Conservation (phyloP, 2,888 invertebrate species). For the Drosophila heteroneura region DNA sequence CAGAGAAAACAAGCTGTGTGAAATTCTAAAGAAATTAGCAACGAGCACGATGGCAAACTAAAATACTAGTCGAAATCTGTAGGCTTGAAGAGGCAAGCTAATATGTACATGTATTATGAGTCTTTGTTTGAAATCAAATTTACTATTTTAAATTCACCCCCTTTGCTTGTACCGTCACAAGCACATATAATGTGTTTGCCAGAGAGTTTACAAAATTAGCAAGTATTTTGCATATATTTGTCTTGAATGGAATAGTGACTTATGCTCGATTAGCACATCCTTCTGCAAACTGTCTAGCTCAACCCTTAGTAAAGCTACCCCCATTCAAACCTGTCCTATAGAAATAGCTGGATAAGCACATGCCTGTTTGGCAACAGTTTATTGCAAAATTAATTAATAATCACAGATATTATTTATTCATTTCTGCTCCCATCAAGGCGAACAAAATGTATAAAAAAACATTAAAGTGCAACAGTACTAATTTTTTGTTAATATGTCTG, state of each 20-base stretch:
- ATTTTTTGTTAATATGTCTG: background rate
- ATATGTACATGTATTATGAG: conserved; percentile 3
- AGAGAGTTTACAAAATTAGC: conserved; percentile 41
- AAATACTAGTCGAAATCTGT: conserved; percentile 11
- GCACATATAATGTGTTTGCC: background rate
- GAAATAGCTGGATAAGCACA: background rate
- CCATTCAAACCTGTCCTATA: background rate
- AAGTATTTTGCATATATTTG: conserved; percentile 55
- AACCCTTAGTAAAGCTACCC: background rate
- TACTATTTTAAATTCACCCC: conserved; percentile 7
- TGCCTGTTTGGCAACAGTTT: background rate
- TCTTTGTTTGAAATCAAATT: conserved; percentile 2
- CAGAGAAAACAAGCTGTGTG: conserved; percentile 23
- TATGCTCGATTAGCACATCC: conserved; percentile 46
- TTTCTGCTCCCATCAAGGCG: background rate
- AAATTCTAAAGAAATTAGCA: conserved; percentile 70
- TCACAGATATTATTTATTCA: background rate
- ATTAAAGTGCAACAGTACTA: background rate
- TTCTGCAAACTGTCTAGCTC: background rate
- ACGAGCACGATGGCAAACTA: conserved; percentile 55
- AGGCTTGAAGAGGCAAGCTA: background rate
- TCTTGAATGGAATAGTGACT: conserved; percentile 36
- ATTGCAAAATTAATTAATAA: background rate
- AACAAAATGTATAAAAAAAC: background rate
- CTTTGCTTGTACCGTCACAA: background rate